These are phyloP conservation scores for Emesis castigata DNA, from an alignment of 2,888 invertebrate species.

Conservation along the genomic window DNA sequence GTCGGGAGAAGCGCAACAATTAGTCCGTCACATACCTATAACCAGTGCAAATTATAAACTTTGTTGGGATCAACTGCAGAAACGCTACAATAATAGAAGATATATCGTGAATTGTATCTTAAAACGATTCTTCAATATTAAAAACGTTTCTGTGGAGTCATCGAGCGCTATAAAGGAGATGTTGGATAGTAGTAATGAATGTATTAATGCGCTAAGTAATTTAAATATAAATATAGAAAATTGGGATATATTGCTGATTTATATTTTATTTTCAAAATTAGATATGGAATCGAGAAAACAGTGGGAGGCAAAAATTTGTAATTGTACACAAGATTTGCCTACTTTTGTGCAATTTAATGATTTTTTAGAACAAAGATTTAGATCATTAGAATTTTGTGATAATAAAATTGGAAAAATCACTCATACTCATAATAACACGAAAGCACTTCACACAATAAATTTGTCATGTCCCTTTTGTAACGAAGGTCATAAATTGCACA, in stretches of 20 bases:
- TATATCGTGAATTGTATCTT: conserved; percentile 54
- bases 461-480: conserved; percentile 57
- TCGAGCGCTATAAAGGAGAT: conserved; percentile 8
- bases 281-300: conserved; percentile 53
- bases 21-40: conserved; percentile 26
- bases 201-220: conserved; percentile 47
- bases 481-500: conserved; percentile 55
- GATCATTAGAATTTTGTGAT: conserved; percentile 53
- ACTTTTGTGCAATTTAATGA: conserved; percentile 50
- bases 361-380: conserved; percentile 53
- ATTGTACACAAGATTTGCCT: conserved; percentile 53
- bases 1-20: conserved; percentile 34
- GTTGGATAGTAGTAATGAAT: conserved; percentile 35
- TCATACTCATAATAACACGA: conserved; percentile 10
- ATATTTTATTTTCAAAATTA: conserved; percentile 44
- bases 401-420: background rate
- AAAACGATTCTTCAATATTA: conserved; percentile 36
- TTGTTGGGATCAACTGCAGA: conserved; percentile 41
- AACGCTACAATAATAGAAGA: conserved; percentile 60
- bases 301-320: conserved; percentile 52
- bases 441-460: conserved; percentile 11
- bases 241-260: conserved; percentile 63
- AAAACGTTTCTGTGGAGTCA: conserved; percentile 7
- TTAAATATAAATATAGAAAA: conserved; percentile 35
- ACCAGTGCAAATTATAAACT: conserved; percentile 50